A percentile compares a stretch with the other conserved stretches of the same genome.
phyloP scores from a whole-genome alignment of 2,113 vertebrate species.

The Gadus chalcogrammus region DNA sequence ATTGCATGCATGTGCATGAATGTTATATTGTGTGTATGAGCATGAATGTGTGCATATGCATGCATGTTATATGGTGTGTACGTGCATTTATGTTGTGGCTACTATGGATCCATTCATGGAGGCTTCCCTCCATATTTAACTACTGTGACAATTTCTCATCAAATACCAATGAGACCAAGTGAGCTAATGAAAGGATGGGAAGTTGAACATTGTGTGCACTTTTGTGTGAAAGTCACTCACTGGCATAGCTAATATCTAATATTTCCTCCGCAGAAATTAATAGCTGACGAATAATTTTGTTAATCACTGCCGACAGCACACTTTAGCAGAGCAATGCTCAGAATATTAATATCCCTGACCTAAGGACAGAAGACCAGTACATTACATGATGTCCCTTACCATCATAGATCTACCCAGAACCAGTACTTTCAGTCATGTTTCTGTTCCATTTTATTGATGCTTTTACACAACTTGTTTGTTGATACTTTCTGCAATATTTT shows the following conservation, averaged over 20 bases:
- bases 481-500: too few species aligned
- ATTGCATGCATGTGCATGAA: not conserved
- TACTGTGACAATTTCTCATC: constrained; percentile 16
- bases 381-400: too few species aligned
- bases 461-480: too few species aligned
- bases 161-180: not conserved
- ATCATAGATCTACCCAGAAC: too few species aligned
- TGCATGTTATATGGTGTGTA: not conserved
- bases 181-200: not conserved
- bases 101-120: not conserved
- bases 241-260: constrained; percentile 3
- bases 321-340: not conserved
- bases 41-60: not conserved
- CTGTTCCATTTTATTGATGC: too few species aligned
- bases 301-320: constrained; percentile 6
- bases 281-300: not conserved
- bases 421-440: too few species aligned
- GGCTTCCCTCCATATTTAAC: not conserved
- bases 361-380: not conserved
- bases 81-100: not conserved
- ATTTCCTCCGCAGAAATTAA: not conserved
- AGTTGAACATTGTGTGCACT: too few species aligned
- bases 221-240: not conserved
- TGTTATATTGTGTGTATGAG: not conserved
- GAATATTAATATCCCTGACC: not conserved